Evolutionary conservation across 2,888 invertebrate species (phyloP).

Genomic region (Cheilosia pagana): DNA sequence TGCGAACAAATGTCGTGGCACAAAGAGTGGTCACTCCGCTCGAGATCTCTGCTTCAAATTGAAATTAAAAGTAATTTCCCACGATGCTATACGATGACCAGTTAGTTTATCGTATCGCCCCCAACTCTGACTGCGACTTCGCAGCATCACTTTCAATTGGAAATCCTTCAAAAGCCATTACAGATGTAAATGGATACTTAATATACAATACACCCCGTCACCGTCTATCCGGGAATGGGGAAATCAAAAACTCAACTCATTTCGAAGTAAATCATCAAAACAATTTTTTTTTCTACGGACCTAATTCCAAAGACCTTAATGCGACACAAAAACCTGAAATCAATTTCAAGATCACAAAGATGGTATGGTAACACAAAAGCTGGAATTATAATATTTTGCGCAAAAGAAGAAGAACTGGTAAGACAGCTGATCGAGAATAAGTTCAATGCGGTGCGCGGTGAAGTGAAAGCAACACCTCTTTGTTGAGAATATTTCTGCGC

Average conservation of each 20-base stretch:
- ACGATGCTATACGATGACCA: conserved; percentile 1
- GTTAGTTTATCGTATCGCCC: too few species aligned
- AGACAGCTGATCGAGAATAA: conserved; percentile 32
- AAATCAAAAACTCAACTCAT: conserved; percentile 1
- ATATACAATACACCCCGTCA: neutral
- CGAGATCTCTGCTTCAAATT: neutral
- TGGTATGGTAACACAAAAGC: conserved; percentile 14
- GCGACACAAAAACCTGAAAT: conserved; percentile 53
- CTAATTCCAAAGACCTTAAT: conserved; percentile 30
- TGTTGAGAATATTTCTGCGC: conserved; percentile 9
- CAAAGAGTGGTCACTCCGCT: neutral
- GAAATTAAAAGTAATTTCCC: conserved; percentile 22
- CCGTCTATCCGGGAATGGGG: neutral
- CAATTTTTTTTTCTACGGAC: neutral
- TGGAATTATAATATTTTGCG: conserved; percentile 20
- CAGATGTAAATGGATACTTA: conserved; percentile 9
- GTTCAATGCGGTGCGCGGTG: neutral
- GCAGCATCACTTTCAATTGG: conserved; percentile 15
- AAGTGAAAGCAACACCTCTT: neutral
- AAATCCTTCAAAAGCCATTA: conserved; percentile 12
- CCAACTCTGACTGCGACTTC: neutral
- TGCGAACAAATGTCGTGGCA: too few species aligned
- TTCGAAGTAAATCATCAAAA: neutral
- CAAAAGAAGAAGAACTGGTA: conserved; percentile 55
- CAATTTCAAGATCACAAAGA: conserved; percentile 43